Conservation (phyloP, 2,888 invertebrate species). For the Argyra leucocephala region DNA sequence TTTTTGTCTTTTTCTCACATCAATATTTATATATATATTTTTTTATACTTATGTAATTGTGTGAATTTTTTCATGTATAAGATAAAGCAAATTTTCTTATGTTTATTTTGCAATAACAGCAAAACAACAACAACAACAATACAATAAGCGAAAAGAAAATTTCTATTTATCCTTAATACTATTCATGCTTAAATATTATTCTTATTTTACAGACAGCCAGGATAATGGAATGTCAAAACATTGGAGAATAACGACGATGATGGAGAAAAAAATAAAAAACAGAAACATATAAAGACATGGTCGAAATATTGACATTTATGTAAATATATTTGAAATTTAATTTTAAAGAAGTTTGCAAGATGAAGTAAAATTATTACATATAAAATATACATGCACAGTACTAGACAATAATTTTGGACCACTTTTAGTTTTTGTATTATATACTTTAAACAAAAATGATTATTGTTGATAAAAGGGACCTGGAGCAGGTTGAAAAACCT, state of each 20-base stretch:
- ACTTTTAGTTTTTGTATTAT: no score
- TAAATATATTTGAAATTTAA: background rate
- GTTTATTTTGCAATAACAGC: background rate
- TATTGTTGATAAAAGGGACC: no score
- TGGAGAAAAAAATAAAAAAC: background rate
- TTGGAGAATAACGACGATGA: background rate
- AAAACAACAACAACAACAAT: background rate
- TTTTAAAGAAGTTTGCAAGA: background rate
- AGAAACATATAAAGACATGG: background rate
- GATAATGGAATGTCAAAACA: slow-evolving; percentile 4
- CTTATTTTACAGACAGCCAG: background rate
- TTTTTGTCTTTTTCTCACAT: background rate
- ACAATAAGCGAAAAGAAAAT: background rate
- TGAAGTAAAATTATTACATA: no score
- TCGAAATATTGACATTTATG: slow-evolving; percentile 4
- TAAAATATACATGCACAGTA: no score
- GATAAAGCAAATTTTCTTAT: background rate
- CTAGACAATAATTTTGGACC: no score
- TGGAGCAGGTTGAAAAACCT: no score
- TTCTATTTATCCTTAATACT: no score
- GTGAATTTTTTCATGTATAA: slow-evolving; percentile 3
- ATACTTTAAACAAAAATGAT: no score
- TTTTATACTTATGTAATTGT: background rate
- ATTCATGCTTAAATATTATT: slow-evolving; percentile 1
- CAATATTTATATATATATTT: background rate